Conservation (phyloP, 1,140 invertebrate genomes). For the Thaumatotibia leucotreta region DNA sequence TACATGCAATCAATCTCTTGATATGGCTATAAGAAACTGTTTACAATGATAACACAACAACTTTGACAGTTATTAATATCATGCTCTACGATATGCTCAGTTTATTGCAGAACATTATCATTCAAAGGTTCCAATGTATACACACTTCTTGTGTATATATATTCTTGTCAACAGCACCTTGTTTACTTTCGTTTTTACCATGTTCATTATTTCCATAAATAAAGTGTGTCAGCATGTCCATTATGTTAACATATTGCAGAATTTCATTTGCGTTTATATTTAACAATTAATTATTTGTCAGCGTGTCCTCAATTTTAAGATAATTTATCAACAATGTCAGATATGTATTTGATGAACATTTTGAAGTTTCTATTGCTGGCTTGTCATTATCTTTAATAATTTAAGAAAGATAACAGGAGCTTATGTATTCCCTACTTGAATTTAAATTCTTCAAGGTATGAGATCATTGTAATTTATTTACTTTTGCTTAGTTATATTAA, state of each 20-base stretch:
- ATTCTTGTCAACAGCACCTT: neutral
- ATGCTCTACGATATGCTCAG: neutral
- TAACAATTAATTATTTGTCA: neutral
- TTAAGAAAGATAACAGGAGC: too few species aligned
- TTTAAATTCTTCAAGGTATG: too few species aligned
- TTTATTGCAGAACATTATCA: neutral
- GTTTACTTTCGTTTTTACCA: neutral
- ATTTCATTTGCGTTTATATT: neutral
- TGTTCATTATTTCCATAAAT: neutral
- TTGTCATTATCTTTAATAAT: too few species aligned
- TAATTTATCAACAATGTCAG: neutral
- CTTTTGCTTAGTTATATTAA: too few species aligned
- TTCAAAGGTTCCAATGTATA: neutral
- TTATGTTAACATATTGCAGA: neutral
- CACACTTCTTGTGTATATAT: neutral
- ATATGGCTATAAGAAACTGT: neutral
- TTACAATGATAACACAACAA: neutral
- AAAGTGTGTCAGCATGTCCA: neutral
- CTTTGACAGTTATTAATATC: conserved; percentile 12
- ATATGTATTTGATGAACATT: too few species aligned
- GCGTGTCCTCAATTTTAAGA: neutral
- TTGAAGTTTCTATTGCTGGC: too few species aligned
- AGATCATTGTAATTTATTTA: too few species aligned
- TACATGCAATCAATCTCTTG: neutral
- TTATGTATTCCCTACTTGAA: too few species aligned